Percentiles rank a stretch among this genome's conserved stretches.
These are phyloP conservation scores for Zaprionus davidi DNA, from an alignment of 1,140 invertebrate genomes.

Conservation along the genomic window DNA sequence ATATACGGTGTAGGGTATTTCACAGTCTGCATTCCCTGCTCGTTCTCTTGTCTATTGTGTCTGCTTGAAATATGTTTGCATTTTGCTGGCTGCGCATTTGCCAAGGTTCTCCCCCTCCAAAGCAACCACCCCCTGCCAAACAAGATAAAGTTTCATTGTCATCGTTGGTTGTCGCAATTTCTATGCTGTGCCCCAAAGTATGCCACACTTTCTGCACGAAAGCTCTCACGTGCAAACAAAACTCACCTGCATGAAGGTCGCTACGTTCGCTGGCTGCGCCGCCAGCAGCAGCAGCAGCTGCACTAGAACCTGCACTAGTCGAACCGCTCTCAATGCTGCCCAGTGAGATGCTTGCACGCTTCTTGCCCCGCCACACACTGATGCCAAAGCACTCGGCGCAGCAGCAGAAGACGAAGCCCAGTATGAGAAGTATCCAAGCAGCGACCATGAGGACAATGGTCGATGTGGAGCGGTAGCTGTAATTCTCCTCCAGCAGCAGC, in stretches of 20 bases:
- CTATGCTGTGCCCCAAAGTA: slow-evolving; percentile 66
- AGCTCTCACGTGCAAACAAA: slow-evolving; percentile 39
- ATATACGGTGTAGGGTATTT: too few relatives aligned
- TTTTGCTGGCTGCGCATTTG: slow-evolving; percentile 5
- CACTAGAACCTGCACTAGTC: not conserved
- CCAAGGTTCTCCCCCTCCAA: slow-evolving; percentile 1
- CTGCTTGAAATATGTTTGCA: slow-evolving; percentile 52
- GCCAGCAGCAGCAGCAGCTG: not conserved
- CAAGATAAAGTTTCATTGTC: slow-evolving; percentile 44
- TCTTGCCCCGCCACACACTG: slow-evolving; percentile 70
- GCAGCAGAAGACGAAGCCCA: slow-evolving; percentile 77
- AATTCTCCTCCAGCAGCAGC: slow-evolving; percentile 58
- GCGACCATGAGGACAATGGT: slow-evolving; percentile 74
- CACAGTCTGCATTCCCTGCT: not conserved
- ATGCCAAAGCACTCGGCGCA: slow-evolving; percentile 75
- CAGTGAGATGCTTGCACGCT: slow-evolving; percentile 37
- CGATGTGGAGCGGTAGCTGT: slow-evolving; percentile 69
- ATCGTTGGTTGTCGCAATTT: slow-evolving; percentile 41
- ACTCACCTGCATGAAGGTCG: slow-evolving; percentile 65
- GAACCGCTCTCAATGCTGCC: slow-evolving; percentile 27
- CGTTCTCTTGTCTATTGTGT: slow-evolving; percentile 44
- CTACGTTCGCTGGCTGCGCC: slow-evolving; percentile 4
- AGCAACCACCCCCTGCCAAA: not conserved
- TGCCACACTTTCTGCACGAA: slow-evolving; percentile 41
- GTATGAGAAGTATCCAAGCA: slow-evolving; percentile 73